Conservation (phyloP, 2,888 invertebrate genomes). For the Encarsia formosa region DNA sequence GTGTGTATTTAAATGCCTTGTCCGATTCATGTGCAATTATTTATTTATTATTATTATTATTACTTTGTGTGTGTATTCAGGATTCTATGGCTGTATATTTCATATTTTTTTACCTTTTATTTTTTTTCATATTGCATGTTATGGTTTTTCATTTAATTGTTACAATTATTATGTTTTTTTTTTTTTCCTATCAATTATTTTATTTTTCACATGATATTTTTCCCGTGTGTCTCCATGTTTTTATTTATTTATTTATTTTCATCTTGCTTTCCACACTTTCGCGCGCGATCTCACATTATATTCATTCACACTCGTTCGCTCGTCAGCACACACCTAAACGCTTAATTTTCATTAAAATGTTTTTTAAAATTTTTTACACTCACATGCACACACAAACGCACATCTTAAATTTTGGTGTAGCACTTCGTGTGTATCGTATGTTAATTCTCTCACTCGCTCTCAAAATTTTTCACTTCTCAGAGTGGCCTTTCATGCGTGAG, state of each 20-base stretch:
- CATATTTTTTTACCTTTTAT: constrained; percentile 27
- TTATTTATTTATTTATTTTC: constrained; percentile 16
- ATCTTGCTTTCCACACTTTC: constrained; percentile 23
- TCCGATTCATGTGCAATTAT: constrained; percentile 20
- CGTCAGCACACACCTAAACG: too few species aligned
- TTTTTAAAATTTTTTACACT: constrained; percentile 19
- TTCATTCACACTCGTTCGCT: constrained; percentile 23
- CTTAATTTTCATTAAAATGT: too few species aligned
- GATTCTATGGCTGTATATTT: constrained; percentile 28
- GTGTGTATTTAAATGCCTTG: constrained; percentile 34
- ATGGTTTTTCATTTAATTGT: constrained; percentile 17
- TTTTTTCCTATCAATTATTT: constrained; percentile 21
- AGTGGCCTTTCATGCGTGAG: constrained; percentile 40
- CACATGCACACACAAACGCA: constrained; percentile 15
- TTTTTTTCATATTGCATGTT: constrained; percentile 31
- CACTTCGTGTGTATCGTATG: constrained; percentile 38
- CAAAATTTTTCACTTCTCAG: constrained; percentile 17
- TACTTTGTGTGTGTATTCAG: constrained; percentile 23
- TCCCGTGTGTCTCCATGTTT: constrained; percentile 30
- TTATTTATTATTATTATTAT: not conserved
- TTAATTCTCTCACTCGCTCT: constrained; percentile 8
- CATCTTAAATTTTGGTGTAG: constrained; percentile 35
- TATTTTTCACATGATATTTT: constrained; percentile 19
- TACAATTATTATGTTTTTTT: constrained; percentile 12
- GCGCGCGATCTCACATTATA: constrained; percentile 11